These are phyloP conservation scores for Drosophila melanica DNA, from an alignment of 1,140 invertebrate genomes.

Conservation along the genomic window DNA sequence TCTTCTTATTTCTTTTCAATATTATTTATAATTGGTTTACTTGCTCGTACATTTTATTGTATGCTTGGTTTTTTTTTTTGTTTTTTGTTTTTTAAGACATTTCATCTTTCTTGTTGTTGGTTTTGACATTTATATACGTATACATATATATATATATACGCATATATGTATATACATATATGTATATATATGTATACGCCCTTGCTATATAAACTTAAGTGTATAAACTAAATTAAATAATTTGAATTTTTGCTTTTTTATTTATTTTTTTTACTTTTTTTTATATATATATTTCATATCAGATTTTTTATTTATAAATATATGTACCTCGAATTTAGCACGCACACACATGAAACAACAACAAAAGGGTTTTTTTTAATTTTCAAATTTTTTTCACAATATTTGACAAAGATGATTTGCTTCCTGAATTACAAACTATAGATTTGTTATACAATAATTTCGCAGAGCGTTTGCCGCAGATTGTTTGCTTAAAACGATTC, in stretches of 20 bases:
- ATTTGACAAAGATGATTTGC: slow-evolving; percentile 30
- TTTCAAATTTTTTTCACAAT: slow-evolving; percentile 30
- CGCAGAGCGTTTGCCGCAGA: slow-evolving; percentile 8
- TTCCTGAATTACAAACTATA: slow-evolving; percentile 36
- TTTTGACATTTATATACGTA: slow-evolving; percentile 52
- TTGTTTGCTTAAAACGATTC: slow-evolving; percentile 33
- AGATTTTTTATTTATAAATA: slow-evolving; percentile 55
- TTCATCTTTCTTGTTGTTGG: slow-evolving; percentile 57
- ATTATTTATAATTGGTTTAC: slow-evolving; percentile 73
- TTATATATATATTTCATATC: slow-evolving; percentile 43
- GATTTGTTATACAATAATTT: slow-evolving; percentile 17
- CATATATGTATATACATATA: slow-evolving; percentile 56
- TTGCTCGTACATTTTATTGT: slow-evolving; percentile 55
- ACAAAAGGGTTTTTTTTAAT: slow-evolving; percentile 43
- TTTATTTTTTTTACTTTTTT: slow-evolving; percentile 46
- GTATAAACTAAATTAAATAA: slow-evolving; percentile 78
- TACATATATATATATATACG: slow-evolving; percentile 53
- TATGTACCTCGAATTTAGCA: slow-evolving; percentile 59
- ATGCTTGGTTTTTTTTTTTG: slow-evolving; percentile 23
- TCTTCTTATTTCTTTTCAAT: slow-evolving; percentile 41
- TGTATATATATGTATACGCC: slow-evolving; percentile 59
- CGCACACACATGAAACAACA: slow-evolving; percentile 76
- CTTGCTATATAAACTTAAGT: slow-evolving; percentile 81
- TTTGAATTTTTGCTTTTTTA: slow-evolving; percentile 62
- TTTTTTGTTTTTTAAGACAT: slow-evolving; percentile 57